Evolutionary conservation across 2,113 vertebrate genomes (phyloP).

Genomic region (Aplodontia rufa): DNA sequence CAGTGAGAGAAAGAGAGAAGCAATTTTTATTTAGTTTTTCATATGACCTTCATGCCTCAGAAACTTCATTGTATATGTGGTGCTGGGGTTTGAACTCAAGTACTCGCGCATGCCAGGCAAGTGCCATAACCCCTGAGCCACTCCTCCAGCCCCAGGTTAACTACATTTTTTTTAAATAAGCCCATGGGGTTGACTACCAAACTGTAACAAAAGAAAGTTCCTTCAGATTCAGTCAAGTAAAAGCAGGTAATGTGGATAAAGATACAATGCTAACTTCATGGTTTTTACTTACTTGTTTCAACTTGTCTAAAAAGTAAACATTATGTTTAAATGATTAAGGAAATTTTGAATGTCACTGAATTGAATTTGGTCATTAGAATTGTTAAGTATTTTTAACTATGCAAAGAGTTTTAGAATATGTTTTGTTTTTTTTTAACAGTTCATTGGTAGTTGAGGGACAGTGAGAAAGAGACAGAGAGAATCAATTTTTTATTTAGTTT

Average conservation of each 20-base stretch:
- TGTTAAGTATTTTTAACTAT: background rate
- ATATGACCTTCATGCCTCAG: too few relatives aligned
- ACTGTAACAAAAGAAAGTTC: background rate
- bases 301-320: background rate
- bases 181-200: background rate
- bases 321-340: background rate
- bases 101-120: too few relatives aligned
- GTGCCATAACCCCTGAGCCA: too few relatives aligned
- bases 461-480: too few relatives aligned
- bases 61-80: too few relatives aligned
- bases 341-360: background rate
- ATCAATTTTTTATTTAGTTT: too few relatives aligned
- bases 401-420: background rate
- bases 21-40: too few relatives aligned
- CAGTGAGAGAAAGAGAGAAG: too few relatives aligned
- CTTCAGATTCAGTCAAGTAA: background rate
- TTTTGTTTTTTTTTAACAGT: too few relatives aligned
- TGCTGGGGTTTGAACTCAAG: too few relatives aligned
- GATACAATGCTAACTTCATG: background rate
- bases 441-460: too few relatives aligned
- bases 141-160: too few relatives aligned
- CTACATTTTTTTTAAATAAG: background rate
- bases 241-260: background rate
- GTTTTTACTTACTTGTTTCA: background rate
- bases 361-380: background rate